These are phyloP conservation scores for Polyommatus icarus DNA, from an alignment of 2,888 invertebrate genomes.

Conservation along the genomic window DNA sequence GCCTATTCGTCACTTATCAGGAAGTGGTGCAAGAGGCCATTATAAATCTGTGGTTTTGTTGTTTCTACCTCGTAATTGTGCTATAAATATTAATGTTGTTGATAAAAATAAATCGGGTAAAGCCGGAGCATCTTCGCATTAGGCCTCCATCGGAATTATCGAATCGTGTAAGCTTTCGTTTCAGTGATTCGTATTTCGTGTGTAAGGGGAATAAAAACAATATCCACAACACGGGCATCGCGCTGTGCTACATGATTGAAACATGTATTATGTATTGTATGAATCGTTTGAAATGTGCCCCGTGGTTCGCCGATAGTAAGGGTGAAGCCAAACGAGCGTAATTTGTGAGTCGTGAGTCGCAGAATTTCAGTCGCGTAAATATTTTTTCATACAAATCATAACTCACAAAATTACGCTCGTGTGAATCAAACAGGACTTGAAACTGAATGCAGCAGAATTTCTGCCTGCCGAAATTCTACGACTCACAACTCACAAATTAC, in stretches of 20 bases:
- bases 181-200: conserved; percentile 12
- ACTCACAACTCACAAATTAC: too few relatives aligned
- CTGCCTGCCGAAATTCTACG: too few relatives aligned
- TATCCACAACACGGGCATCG: neutral
- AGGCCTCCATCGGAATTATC: conserved; percentile 9
- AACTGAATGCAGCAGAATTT: too few relatives aligned
- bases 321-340: too few relatives aligned
- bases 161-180: conserved; percentile 17
- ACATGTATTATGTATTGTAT: neutral
- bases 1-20: too few relatives aligned
- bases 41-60: neutral
- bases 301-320: neutral
- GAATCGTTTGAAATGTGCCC: neutral
- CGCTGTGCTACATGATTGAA: conserved; percentile 10
- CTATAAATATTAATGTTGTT: neutral
- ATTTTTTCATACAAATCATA: too few relatives aligned
- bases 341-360: too few relatives aligned
- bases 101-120: conserved; percentile 11
- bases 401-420: too few relatives aligned
- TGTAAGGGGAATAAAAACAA: conserved; percentile 7
- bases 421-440: too few relatives aligned
- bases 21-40: too few relatives aligned
- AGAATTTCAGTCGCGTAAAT: too few relatives aligned
- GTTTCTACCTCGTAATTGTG: neutral
- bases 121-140: neutral